phyloP scores from a whole-genome alignment of 2,888 invertebrate genomes.

The Coelopa pilipes region DNA sequence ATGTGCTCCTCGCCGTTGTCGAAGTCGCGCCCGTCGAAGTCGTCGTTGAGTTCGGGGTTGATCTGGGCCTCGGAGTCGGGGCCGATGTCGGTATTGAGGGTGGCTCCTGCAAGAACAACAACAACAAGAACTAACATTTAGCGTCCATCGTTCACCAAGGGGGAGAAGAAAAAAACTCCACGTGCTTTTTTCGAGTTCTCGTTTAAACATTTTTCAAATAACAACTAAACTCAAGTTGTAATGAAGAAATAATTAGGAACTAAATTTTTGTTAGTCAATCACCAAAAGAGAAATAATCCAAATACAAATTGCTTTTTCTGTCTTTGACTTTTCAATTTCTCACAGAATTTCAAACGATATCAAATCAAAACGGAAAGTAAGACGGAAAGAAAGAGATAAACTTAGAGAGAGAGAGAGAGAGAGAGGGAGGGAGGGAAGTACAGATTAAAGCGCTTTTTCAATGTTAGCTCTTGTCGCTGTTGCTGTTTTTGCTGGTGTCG shows the following conservation, averaged over 20 bases:
- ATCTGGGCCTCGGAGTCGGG: constrained; percentile 74
- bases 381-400: background rate
- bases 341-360: constrained; percentile 27
- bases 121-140: constrained; percentile 70
- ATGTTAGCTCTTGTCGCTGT: constrained; percentile 60
- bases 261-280: constrained; percentile 18
- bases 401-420: background rate
- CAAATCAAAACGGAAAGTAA: constrained; percentile 13
- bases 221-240: constrained; percentile 27
- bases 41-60: constrained; percentile 71
- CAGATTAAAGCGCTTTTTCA: constrained; percentile 22
- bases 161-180: too few species aligned
- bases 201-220: constrained; percentile 38
- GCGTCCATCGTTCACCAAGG: constrained; percentile 49
- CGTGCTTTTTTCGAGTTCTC: constrained; percentile 36
- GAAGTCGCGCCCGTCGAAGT: constrained; percentile 68
- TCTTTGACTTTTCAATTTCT: constrained; percentile 32
- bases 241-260: background rate
- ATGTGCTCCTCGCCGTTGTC: constrained; percentile 64
- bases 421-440: constrained; percentile 16
- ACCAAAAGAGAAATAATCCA: constrained; percentile 20
- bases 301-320: constrained; percentile 44
- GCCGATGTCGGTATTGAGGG: constrained; percentile 71
- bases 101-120: constrained; percentile 74
- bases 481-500: constrained; percentile 43